phyloP scores from a whole-genome alignment of 2,797 vertebrate genomes.

The Channallabes apus region DNA sequence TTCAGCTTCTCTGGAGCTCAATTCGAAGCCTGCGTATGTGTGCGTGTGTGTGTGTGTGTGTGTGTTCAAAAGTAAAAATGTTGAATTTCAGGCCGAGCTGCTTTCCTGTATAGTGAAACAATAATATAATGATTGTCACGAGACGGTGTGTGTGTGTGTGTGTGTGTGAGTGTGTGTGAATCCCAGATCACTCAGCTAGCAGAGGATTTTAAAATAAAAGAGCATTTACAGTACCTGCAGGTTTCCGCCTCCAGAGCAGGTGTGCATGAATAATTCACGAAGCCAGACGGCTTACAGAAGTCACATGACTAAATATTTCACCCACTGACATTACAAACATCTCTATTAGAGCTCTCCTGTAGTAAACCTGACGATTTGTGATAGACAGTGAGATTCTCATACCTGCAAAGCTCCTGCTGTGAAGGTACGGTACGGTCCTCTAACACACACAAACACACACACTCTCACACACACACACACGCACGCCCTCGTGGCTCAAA shows the following conservation, averaged over 20 bases:
- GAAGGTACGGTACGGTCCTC: background rate
- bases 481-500: background rate
- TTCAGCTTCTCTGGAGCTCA: background rate
- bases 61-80: background rate
- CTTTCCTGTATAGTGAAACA: background rate
- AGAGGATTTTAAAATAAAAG: background rate
- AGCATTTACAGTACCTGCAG: background rate
- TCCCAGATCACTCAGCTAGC: background rate
- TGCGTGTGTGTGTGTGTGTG: background rate
- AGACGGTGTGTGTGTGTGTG: background rate
- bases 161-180: background rate
- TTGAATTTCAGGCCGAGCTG: background rate
- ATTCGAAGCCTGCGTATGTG: background rate
- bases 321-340: background rate
- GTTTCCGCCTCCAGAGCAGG: conserved; percentile 4
- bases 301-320: background rate
- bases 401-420: conserved; percentile 18
- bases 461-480: background rate
- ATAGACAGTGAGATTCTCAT: conserved; percentile 1
- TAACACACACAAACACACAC: background rate
- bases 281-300: conserved; percentile 7
- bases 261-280: conserved; percentile 27
- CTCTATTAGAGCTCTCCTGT: background rate
- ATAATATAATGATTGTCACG: background rate
- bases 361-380: background rate